These are phyloP conservation scores for Micrasema longulum DNA, from an alignment of 1,140 invertebrate genomes.

Conservation along the genomic window DNA sequence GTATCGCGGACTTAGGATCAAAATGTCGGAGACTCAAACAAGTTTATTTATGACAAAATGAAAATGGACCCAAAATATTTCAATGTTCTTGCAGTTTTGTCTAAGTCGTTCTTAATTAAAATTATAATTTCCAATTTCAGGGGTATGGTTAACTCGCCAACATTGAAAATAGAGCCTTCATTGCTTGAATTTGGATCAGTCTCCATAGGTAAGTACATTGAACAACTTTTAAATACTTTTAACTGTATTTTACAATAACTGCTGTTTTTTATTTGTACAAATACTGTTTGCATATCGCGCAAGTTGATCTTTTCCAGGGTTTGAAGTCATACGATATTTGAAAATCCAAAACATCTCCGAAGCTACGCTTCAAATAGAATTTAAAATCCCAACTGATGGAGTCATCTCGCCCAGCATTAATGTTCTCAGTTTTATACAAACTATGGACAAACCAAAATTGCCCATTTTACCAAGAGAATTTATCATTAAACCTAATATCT, in stretches of 20 bases:
- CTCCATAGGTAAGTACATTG: conserved; percentile 27
- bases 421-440: conserved; percentile 6
- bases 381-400: conserved; percentile 31
- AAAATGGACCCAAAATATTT: too few relatives aligned
- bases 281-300: not conserved
- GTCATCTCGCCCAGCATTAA: conserved; percentile 9
- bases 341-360: conserved; percentile 33
- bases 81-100: too few relatives aligned
- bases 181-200: conserved; percentile 13
- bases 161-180: conserved; percentile 16
- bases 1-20: too few relatives aligned
- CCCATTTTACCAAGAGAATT: conserved; percentile 8
- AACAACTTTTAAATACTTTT: not conserved
- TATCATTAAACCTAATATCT: not conserved
- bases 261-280: not conserved
- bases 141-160: conserved; percentile 16
- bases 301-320: too few relatives aligned
- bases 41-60: too few relatives aligned
- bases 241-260: not conserved
- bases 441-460: conserved; percentile 7
- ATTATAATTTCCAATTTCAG: conserved; percentile 30
- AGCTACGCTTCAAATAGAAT: conserved; percentile 5
- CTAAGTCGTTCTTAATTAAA: too few relatives aligned
- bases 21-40: too few relatives aligned
- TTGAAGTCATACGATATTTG: conserved; percentile 4